Percentiles rank a stretch among this genome's conserved stretches.
Conservation (phyloP, 2,797 vertebrate genomes). For the Buphagus erythrorhynchus region DNA sequence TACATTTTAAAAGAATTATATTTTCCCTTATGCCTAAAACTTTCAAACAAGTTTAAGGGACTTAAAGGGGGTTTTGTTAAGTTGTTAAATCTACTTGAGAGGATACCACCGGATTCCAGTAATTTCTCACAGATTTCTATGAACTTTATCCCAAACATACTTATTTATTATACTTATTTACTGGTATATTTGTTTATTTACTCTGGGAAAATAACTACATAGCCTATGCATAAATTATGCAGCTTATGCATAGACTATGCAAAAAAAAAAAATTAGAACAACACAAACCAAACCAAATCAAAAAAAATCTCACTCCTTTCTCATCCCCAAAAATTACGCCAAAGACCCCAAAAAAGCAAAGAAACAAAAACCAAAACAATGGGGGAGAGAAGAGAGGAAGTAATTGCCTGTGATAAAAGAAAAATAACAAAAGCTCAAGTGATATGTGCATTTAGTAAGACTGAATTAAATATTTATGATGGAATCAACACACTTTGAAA, state of each 20-base stretch:
- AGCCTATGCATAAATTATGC: not conserved
- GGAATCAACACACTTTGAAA: not conserved
- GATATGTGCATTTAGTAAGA: not conserved
- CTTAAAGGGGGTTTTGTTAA: not conserved
- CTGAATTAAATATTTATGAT: conserved; percentile 48
- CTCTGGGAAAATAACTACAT: not conserved
- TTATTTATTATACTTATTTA: not conserved
- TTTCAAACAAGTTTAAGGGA: not conserved
- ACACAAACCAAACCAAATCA: not conserved
- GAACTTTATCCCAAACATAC: not conserved
- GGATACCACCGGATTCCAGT: not conserved
- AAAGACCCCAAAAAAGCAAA: not conserved
- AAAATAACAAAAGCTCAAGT: not conserved
- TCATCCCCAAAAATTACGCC: fast-evolving
- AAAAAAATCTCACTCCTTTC: not conserved
- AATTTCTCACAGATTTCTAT: not conserved
- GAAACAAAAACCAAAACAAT: not conserved
- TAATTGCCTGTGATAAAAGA: not conserved
- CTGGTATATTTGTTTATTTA: not conserved
- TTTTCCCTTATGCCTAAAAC: fast-evolving
- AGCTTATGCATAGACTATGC: not conserved
- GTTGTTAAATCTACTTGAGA: not conserved
- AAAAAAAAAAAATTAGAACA: not conserved
- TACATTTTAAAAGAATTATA: not conserved
- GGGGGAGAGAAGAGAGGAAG: fast-evolving